Evolutionary conservation across 2,888 invertebrate genomes (phyloP), one percentile per base, ranked within the genome.

Genomic region (Eupithecia insigniata): DNA sequence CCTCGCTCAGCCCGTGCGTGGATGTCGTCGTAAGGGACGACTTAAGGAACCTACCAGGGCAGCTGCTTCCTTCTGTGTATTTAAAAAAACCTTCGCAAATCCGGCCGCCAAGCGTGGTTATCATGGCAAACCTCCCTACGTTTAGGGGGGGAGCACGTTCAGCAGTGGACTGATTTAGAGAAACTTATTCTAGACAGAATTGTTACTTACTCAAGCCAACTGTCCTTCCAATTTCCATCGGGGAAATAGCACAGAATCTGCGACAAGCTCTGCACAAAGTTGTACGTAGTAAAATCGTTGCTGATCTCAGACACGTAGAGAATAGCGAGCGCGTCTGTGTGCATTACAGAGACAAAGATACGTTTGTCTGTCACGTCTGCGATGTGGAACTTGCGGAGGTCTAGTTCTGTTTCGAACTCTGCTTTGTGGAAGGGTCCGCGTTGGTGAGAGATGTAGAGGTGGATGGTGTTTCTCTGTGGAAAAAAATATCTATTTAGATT

Each of bases 221-320:
- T 96, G 79, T 96, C 95, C 82, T 96, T 96, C 96, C 97, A 97
- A 58, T 97, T 97, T 14, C 95, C 95, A 83, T 97, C 96, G 0
- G 98, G 98, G 87, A 98, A 97, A 88, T 97, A 98, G 81, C 97
- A 97, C 80, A 98, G 94, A 68, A 98, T 96, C 81, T 96, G 96
- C 81, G 97, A 96, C 78, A 98, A 91, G 7, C 98, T 98, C 75
- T 97, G 89, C 0, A 96, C 96, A 85, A 98, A 98, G 82, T 95
- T 95, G 81, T 96, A 95, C 76, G 96, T 95, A 4, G 95, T 94
- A 74, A 95, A 95, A 71, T 96, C 95, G 79, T 95, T 94, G 85
- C 95, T 95, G 76, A 95, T 92, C 85, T 97, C 97, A 0, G 98
- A 98, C 67, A 98, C 96, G 84, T 98, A 98, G 71, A 99, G 94